Evolutionary conservation across 1,140 invertebrate species (phyloP), one percentile per base, ranked within the genome.

Genomic region (Zaprionus nigranus): DNA sequence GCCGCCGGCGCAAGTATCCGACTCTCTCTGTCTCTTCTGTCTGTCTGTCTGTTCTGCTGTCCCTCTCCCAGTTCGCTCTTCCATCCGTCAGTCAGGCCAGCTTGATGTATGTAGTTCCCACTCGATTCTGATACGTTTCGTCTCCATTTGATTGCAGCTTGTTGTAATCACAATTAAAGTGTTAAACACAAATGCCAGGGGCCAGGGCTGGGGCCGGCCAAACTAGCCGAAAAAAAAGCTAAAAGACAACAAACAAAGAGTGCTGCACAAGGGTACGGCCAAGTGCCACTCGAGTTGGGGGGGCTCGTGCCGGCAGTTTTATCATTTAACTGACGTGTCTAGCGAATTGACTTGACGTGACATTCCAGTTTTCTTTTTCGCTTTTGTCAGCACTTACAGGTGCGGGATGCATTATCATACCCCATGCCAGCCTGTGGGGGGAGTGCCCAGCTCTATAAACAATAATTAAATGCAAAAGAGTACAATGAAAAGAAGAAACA

Each of bases 111-210:
- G 20, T 49, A 11, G 17, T 51, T 22, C 46, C 46, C 30, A 57
- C 63, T 67, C 26, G 72, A 59, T 75, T 40, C 36, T 56, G 65
- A 51, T 78, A 57, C 36, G 20, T 65, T 53, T 73, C 78, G 64
- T 81, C 59, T 76, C 65, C 58, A 61, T 86, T 87, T 87, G 80
- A 82, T 77, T 88, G 85, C 78, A 82, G 85, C 81, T 90, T 90
- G 85, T 90, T 90, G 85, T 90, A 90, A 90, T 90, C 86, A 90
- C 85, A 90, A 90, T 90, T 90, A 90, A 90, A 90, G 85, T 90
- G 85, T 88, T 88, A 90, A 88, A 73, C 85, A 81, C 68, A 90
- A 88, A 88, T 88, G 85, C 85, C 85, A 90, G 72, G 75, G 85
- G 81, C 67, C 40, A 17, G 40, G n/a, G 85, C 85, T 84, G 84